phyloP scores from a whole-genome alignment of 2,113 vertebrate genomes.

The Epinephelus lanceolatus region DNA sequence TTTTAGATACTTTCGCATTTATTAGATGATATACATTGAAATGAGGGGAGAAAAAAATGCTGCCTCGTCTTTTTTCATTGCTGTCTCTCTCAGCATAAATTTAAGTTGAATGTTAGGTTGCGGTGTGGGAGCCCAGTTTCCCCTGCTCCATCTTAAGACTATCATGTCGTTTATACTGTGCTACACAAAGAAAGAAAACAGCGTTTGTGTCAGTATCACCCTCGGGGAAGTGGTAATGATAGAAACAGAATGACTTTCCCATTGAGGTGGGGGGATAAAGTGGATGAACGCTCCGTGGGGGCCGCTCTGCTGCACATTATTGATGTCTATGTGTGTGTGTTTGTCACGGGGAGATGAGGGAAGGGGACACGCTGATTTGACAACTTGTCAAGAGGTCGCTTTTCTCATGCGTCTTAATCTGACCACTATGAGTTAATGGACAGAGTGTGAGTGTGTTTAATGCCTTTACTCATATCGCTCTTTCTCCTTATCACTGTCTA shows the following conservation, averaged over 20 bases:
- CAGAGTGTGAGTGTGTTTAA: background rate
- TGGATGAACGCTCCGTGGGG: constrained; percentile 49
- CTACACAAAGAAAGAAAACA: constrained; percentile 50
- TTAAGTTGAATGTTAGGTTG: constrained; percentile 38
- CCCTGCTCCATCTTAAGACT: constrained; percentile 24
- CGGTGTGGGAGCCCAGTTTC: background rate
- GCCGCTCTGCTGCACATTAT: constrained; percentile 30
- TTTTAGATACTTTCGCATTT: background rate
- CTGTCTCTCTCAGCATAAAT: constrained; percentile 5
- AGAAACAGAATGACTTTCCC: constrained; percentile 63
- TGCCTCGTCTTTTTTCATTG: constrained; percentile 28
- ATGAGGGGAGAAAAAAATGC: background rate
- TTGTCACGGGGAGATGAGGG: constrained; percentile 5
- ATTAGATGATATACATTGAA: constrained; percentile 41
- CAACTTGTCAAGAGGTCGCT: constrained; percentile 19
- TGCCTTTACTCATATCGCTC: background rate
- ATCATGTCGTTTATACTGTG: constrained; percentile 41
- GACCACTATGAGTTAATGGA: background rate
- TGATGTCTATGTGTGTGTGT: constrained; percentile 24
- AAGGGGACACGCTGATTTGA: constrained; percentile 15
- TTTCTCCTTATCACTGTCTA: background rate
- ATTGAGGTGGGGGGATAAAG: constrained; percentile 56
- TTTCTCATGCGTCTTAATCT: background rate
- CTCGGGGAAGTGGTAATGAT: constrained; percentile 67
- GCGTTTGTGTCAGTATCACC: constrained; percentile 50